Percentiles rank a stretch among this genome's conserved stretches.
Evolutionary conservation across 2,113 vertebrate species (phyloP).

Genomic region (Nannobrachium achirus): DNA sequence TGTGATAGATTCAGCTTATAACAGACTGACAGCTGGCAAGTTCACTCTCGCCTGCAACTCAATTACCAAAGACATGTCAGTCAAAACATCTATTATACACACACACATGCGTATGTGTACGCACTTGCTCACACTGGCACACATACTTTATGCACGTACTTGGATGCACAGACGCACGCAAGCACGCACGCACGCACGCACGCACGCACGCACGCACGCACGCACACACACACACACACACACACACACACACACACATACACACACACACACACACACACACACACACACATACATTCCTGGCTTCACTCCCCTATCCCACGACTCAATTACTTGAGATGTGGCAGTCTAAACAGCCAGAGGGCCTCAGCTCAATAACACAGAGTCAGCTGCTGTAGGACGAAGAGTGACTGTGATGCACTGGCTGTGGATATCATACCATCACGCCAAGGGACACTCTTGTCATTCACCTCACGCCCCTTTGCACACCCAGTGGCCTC

Average conservation of each 20-base stretch:
- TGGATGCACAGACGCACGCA: background rate
- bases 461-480: slow-evolving; percentile 63
- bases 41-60: slow-evolving; percentile 51
- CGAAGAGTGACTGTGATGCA: slow-evolving; percentile 43
- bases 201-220: background rate
- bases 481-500: slow-evolving; percentile 24
- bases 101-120: background rate
- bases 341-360: slow-evolving; percentile 61
- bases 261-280: slow-evolving; percentile 4
- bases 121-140: background rate
- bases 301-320: slow-evolving; percentile 31
- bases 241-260: slow-evolving; percentile 1
- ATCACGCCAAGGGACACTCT: slow-evolving; percentile 54
- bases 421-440: slow-evolving; percentile 59
- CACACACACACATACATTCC: slow-evolving; percentile 4
- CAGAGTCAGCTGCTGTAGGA: slow-evolving; percentile 54
- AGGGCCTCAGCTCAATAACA: slow-evolving; percentile 60
- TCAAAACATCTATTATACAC: slow-evolving; percentile 55
- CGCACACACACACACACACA: background rate
- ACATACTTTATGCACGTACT: too few species aligned
- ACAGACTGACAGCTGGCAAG: slow-evolving; percentile 67
- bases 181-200: background rate
- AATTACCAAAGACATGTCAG: slow-evolving; percentile 44
- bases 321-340: slow-evolving; percentile 68
- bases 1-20: slow-evolving; percentile 44